Conservation (phyloP, 2,113 vertebrate species). For the Bolborhynchus lineola region DNA sequence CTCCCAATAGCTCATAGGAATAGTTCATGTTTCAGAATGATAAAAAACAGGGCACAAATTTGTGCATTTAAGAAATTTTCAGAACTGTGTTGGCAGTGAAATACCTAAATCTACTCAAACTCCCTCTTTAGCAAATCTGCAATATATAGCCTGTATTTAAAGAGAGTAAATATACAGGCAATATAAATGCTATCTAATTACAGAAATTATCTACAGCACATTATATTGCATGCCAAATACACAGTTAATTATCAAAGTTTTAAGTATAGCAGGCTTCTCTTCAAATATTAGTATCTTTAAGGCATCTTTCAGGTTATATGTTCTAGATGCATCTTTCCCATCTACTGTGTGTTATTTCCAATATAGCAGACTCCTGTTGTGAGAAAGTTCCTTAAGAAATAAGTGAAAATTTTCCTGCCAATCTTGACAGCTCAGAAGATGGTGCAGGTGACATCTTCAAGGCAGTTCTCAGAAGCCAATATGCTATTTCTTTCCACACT, state of each 20-base stretch:
- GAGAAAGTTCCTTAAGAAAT: neutral
- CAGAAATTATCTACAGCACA: neutral
- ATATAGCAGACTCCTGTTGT: neutral
- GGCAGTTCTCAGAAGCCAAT: neutral
- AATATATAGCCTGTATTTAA: neutral
- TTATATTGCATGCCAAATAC: neutral
- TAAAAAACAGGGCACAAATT: neutral
- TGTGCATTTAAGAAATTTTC: neutral
- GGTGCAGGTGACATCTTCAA: constrained; percentile 17
- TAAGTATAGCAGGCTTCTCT: neutral
- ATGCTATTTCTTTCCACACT: neutral
- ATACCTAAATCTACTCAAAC: neutral
- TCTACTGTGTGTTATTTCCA: neutral
- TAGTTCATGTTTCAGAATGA: neutral
- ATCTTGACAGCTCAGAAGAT: constrained; percentile 14
- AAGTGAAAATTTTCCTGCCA: neutral
- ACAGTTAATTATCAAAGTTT: neutral
- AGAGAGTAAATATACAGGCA: neutral
- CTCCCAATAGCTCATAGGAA: neutral
- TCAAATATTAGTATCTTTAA: neutral
- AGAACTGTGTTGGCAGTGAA: neutral
- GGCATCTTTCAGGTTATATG: neutral
- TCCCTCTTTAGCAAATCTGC: neutral
- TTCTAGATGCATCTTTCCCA: neutral
- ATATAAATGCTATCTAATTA: neutral